Conservation (phyloP, 1,140 invertebrate species). For the Drosophila quadrilineata region DNA sequence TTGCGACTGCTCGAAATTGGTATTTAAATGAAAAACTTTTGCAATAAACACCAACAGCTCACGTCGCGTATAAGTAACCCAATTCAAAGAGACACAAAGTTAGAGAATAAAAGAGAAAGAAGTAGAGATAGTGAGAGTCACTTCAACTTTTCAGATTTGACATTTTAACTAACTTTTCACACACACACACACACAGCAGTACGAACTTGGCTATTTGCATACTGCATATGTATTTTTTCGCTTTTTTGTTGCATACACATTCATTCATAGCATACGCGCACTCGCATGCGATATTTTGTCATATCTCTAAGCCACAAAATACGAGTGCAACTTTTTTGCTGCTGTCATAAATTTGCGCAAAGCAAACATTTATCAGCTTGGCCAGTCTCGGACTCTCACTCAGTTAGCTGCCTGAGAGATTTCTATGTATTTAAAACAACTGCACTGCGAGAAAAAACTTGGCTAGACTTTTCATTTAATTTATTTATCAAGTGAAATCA, state of each 20-base stretch:
- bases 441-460: conserved; percentile 6
- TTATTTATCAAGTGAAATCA: background rate
- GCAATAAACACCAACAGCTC: conserved; percentile 51
- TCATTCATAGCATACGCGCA: conserved; percentile 13
- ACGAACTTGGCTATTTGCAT: no score
- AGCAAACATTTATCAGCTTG: conserved; percentile 73
- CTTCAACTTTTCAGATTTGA: conserved; percentile 42
- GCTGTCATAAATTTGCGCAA: conserved; percentile 74
- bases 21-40: conserved; percentile 73
- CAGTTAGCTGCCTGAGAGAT: conserved; percentile 21
- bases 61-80: conserved; percentile 26
- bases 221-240: no score
- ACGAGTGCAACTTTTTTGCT: conserved; percentile 67
- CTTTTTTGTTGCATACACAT: background rate
- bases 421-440: conserved; percentile 31
- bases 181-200: background rate
- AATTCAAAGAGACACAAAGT: conserved; percentile 1
- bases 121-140: background rate
- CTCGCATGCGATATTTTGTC: conserved; percentile 62
- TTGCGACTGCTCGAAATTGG: conserved; percentile 49
- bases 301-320: conserved; percentile 73
- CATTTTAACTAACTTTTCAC: conserved; percentile 70
- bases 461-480: background rate
- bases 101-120: background rate
- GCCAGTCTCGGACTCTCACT: conserved; percentile 39